Evolutionary conservation across 1,140 invertebrate species (phyloP), one percentile per base, ranked within the genome.

Genomic region (Ruditapes philippinarum): DNA sequence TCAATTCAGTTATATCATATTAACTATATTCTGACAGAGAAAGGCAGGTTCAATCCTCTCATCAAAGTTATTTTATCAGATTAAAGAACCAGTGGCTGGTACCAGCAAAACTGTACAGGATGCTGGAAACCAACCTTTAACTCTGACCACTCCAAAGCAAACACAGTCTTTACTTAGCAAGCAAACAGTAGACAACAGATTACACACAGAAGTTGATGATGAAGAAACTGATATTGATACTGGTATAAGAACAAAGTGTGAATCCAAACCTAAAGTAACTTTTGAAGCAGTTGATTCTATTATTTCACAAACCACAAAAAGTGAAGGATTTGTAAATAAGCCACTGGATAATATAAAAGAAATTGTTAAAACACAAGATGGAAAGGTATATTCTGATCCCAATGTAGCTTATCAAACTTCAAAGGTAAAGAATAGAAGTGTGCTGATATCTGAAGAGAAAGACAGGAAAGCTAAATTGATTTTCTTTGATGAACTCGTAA

Each of bases 401-500:
- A 31, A 65, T 31, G 7, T 33, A 4, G 11, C 60, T 65, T 65
- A 31, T 33, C 28, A 65, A n/a, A 31, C 31, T 12, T 9, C 4
- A 5, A 4, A 9, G 3, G 60, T 12, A 3, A 31, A 65, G 1
- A 33, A 33, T 3, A 5, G 25, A 9, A 65, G n/a, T 19, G 60
- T 9, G 33, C 9, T 7, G 1, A 65, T 5, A 31, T n/a, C 28
- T 31, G 19, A 7, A 31, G 28, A 65, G 19, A n/a, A 65, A 33
- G n/a, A 65, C 11, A 28, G 22, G 22, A 57, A 33, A 31, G 9
- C 60, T 7, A 36, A 65, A 14, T 17, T 70, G 3, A 70, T 70
- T 70, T 70, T 70, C 36, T 70, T 70, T 38, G 65, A 70, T 70
- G 65, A 70, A 70, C 65, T 12, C 19, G 14, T 38, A 1, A 70